Base-by-base conservation (phyloP, 1,140 invertebrate genomes). In the Zaprionus camerounensis region DNA sequence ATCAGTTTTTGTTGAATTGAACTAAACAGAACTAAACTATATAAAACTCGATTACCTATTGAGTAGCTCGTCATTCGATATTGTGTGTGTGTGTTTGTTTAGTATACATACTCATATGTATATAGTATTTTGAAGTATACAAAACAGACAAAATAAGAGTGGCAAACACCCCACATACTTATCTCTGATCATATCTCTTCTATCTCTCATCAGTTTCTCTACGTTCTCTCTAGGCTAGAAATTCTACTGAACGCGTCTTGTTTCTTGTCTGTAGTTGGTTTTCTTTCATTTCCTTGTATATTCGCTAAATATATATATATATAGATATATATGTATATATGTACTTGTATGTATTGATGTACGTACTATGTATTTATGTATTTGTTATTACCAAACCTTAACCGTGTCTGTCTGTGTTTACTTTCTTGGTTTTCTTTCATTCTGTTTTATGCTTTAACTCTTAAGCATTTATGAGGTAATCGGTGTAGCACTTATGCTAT, bases 401-500 rank as follows among this genome's bases (percentile, higher is more conserved):
- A 83, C 67, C 81, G 26, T 62, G 38, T 65, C 67, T 67, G 67
- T 67, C 38, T 41, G 46, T 51, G 41, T 46, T 46, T 46, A 46
- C 41, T 46, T 46, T 17, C n/a, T 46, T 17, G 7, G 17, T 26
- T 26, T 26, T 26, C 24, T 17, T 44, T 44, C 15, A 2, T 44
- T 44, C 2, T 46, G 6, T 46, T 46, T 46, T 9, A 17, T 46
- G 41, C n/a, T 24, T 75, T 84, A 88, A 88, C 81, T 88, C 85
- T 88, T 88, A 90, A 90, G 85, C 76, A 74, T 76, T 85, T 90
- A 90, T 76, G 85, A 90, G 85, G 85, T 90, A 90, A 90, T 90
- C 85, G 85, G 90, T 90, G 85, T 90, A 90, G 85, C 85, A 90
- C 85, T 90, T 90, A 90, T 71, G 85, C 85, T 90, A 90, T 90